Percentiles rank a stretch among this genome's conserved stretches.
These are phyloP conservation scores for Bradypus variegatus DNA, from an alignment of 2,797 vertebrate genomes.

Conservation along the genomic window DNA sequence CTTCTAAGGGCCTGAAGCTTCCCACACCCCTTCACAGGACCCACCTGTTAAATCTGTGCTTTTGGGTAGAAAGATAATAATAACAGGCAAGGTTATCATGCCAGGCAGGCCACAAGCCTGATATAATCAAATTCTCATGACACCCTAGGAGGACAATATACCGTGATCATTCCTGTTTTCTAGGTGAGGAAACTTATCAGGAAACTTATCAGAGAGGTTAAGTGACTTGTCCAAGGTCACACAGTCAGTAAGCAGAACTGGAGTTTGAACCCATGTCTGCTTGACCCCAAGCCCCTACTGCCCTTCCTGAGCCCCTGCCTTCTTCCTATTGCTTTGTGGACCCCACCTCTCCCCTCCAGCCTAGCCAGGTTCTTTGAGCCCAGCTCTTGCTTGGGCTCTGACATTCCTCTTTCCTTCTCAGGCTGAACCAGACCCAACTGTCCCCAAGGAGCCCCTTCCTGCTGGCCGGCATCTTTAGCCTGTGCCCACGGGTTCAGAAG, in stretches of 20 bases:
- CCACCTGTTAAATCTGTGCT: accelerated
- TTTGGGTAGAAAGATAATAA: not conserved
- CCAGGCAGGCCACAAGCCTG: not conserved
- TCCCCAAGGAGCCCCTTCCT: conserved; percentile 66
- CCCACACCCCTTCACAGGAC: not conserved
- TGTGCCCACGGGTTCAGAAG: conserved; percentile 70
- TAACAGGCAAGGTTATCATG: accelerated
- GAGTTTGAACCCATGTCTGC: not conserved
- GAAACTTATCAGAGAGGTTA: not conserved
- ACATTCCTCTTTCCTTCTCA: conserved; percentile 51
- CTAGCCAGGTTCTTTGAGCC: not conserved
- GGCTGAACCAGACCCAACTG: conserved; percentile 74
- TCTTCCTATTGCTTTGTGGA: not conserved
- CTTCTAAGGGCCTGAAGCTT: not conserved
- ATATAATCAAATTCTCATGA: not conserved
- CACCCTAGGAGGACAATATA: not conserved
- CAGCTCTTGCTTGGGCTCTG: not conserved
- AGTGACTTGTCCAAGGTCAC: not conserved
- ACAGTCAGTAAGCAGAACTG: not conserved
- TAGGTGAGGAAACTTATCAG: not conserved
- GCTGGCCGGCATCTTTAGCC: conserved; percentile 72
- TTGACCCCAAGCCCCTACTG: accelerated
- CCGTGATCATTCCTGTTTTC: not conserved
- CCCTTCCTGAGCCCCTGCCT: not conserved
- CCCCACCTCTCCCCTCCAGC: not conserved